Evolutionary conservation across 53 echinoderm and acorn worm genomes (phyloP), one percentile per base, ranked within the genome.

Genomic region (Stichopus horrens): DNA sequence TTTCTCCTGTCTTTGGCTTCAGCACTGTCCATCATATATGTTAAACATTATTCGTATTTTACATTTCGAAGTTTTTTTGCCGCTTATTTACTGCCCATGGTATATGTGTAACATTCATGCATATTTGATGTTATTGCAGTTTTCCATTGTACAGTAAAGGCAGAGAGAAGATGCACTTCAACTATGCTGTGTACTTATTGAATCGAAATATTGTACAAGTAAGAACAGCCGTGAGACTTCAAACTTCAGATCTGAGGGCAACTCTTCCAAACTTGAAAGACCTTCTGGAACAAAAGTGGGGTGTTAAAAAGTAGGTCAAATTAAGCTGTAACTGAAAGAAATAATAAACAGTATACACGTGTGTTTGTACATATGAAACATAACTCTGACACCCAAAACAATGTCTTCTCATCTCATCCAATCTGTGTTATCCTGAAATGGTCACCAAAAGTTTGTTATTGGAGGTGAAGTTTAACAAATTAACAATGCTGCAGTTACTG

Each of bases 151-250:
- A 93, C 79, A 93, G 90, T 86, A 88, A 92, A 58, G 98, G 98
- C 80, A 94, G 93, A 83, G 98, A 97, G 74, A 92, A 93, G 22
- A 95, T 97, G 73, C 98, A 97, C 66, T 97, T 93, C 92, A 95
- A 95, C 88, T 97, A 97, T 53, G 98, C 98, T 8, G 95, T 97
- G 71, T 97, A 95, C 86, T 88, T 97, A 9, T 92, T 97, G 54
- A 97, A 97, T 58, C 92, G 95, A 16, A 97, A 97, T 86, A 93
- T 97, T 0, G 95, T 95, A 5, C 98, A 97, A 88, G 89, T 97
- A 10, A 68, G 98, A 9, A 92, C 86, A 79, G 91, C 92, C 54
- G 89, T 95, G 74, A 94, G 94, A 9, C 89, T 97, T 5, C 65
- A 78, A 8, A 97, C 98, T 52, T 83, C 86, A 7, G 98, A 97